Conservation (phyloP, 2,797 vertebrate genomes). For the Anguilla pacifica region DNA sequence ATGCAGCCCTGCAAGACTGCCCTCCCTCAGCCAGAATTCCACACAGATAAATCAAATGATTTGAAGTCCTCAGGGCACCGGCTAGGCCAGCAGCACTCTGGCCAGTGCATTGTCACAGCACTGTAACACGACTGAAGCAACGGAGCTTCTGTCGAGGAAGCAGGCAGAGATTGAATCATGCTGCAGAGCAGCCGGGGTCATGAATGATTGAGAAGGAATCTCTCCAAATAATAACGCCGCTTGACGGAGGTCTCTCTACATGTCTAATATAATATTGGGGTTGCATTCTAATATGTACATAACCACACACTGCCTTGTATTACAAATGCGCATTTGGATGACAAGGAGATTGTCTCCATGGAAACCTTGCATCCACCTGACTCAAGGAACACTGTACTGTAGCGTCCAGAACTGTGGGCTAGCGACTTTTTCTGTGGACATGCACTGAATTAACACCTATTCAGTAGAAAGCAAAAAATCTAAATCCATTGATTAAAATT, state of each 20-base stretch:
- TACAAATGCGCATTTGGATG: conserved; percentile 49
- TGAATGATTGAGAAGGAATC: conserved; percentile 29
- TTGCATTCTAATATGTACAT: conserved; percentile 42
- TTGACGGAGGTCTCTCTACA: conserved; percentile 34
- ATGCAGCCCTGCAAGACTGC: neutral
- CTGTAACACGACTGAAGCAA: neutral
- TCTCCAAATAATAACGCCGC: conserved; percentile 39
- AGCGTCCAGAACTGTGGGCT: conserved; percentile 29
- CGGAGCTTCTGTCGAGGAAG: conserved; percentile 24
- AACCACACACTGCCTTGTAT: conserved; percentile 35
- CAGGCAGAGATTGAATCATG: conserved; percentile 33
- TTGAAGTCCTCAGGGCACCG: conserved; percentile 11
- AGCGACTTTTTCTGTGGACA: conserved; percentile 29
- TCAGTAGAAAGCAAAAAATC: neutral
- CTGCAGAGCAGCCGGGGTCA: conserved; percentile 7
- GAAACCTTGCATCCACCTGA: conserved; percentile 58
- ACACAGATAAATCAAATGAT: conserved; percentile 38
- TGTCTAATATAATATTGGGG: conserved; percentile 27
- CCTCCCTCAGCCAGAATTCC: conserved; percentile 11
- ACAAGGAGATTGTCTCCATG: conserved; percentile 60
- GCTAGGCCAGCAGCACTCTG: neutral
- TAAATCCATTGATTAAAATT: neutral
- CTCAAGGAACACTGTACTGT: conserved; percentile 35
- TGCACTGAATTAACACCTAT: conserved; percentile 21
- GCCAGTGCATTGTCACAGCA: conserved; percentile 18